Percentiles rank a stretch among this genome's conserved stretches.
Conservation (phyloP, 2,888 invertebrate species). For the Pseudolycoriella hygida region DNA sequence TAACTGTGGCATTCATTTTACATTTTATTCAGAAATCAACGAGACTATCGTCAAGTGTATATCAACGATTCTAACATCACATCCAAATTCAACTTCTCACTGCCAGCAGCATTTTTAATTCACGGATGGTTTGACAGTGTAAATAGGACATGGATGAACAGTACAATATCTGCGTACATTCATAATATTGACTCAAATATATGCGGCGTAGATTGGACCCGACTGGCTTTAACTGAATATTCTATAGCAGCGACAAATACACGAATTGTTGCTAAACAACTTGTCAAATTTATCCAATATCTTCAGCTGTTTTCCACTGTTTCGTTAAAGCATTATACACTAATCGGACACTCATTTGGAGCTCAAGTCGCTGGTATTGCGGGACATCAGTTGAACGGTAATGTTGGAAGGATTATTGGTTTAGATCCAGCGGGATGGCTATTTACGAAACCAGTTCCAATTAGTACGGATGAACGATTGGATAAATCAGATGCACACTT, state of each 20-base stretch:
- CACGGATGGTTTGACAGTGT: constrained; percentile 5
- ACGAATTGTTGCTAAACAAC: background rate
- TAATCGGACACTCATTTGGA: constrained; percentile 4
- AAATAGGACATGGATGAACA: constrained; percentile 4
- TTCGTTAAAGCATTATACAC: background rate
- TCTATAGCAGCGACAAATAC: background rate
- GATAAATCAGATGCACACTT: constrained; percentile 5
- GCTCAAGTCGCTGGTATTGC: constrained; percentile 2
- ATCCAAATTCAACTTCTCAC: background rate
- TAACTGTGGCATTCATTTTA: no score
- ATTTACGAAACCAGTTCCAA: constrained; percentile 1
- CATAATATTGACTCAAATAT: constrained; percentile 2
- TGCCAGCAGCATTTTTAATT: constrained; percentile 1
- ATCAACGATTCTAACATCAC: background rate
- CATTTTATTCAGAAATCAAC: background rate
- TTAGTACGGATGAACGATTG: background rate
- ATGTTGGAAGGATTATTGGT: constrained; percentile 5
- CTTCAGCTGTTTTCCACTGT: background rate
- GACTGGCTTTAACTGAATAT: constrained; percentile 1
- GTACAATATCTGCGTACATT: background rate
- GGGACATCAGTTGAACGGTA: background rate
- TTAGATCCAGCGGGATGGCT: constrained; percentile 9
- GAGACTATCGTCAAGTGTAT: background rate
- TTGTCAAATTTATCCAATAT: constrained; percentile 2
- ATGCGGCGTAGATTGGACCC: constrained; percentile 3